Evolutionary conservation across 2,797 vertebrate genomes (phyloP), one percentile per base, ranked within the genome.

Genomic region (Sebastes trivittatus): DNA sequence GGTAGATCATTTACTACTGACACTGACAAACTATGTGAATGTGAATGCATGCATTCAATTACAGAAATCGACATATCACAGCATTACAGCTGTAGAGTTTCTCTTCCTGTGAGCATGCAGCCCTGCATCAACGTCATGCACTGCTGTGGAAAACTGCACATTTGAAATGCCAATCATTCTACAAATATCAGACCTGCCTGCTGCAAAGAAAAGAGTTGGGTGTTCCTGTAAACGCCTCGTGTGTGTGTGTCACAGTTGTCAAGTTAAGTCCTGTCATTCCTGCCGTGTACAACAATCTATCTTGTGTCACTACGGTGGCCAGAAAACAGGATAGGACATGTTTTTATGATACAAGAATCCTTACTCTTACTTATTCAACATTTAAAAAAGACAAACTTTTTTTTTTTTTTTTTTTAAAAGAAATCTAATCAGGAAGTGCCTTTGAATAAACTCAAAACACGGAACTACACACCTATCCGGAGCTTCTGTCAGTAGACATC

Each of bases 341-440:
- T 58, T 64, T 36, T 49, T 23, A 56, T 14, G 27, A 22, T 10
- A 27, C 5, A 30, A 38, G 3, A 65, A 13, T 5, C 11, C 38
- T 42, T 6, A 42, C 13, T 1, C 2, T 42, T 42, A 42, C 38
- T 42, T 42, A 42, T 42, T 16, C 3, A 75, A 23, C 61, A 49
- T 61, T 20, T 23, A 49, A 29, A 46, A 14, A 49, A 29, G 4
- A 36, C 4, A 5, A 36, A 36, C 34, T 11, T 36, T 36, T 36
- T 29, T 29, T 11, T 13, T 11, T 36, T 38, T 27, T 27, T 27
- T 27, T 38, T 38, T 38, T 0, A 2, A 38, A n/a, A 6, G 22
- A 20, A 49, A 65, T 36, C 14, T 14, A 36, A 73, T 69, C 62
- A 72, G 75, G 75, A 83, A 86, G 86, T 90, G 84, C 85, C 85